Base-by-base conservation (phyloP, 2,113 vertebrate species). In the Microtus pennsylvanicus region DNA sequence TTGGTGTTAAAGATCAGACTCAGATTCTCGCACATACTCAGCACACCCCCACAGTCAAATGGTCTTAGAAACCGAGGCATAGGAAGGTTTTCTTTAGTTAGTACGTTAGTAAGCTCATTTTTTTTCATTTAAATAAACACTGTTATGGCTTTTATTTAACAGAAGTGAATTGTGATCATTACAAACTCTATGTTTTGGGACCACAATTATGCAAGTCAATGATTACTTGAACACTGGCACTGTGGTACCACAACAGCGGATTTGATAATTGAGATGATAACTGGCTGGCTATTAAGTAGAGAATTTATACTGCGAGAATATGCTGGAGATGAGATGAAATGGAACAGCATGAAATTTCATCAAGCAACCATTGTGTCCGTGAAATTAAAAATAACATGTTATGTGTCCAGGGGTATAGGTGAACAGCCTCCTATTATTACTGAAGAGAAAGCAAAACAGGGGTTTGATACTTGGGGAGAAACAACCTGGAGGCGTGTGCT, bases 391-490 rank as follows among this genome's bases (percentile, higher is more conserved):
- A 61, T n/a, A 50, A 69, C 78, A 45, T 67, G 14, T 72, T 87
- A 55, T 92, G 28, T 47, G 87, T 87, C 47, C 67, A 96, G 81
- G 10, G 0, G 24, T 87, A 38, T 38, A 19, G 58, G 61, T 30
- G 55, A 94, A 35, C 12, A 80, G 28, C 69, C 13, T 74, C 17
- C 28, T 69, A 28, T 47, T 65, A 81, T 82, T 92, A 24, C 58
- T 78, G 50, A 72, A 92, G 77, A 61, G 24, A 96, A 93, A 87
- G 33, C 19, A 92, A 94, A 94, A 95, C 81, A 58, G 0, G 4
- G 52, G 47, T 67, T 61, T 93, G 45, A 77, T 50, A 24, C 47
- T 91, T 45, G 24, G 38, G 13, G 6, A 38, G 19, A 77, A 63
- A 89, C 38, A 93, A 2, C 3, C 22, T 86, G 75, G 61, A 58